These are phyloP conservation scores for Diphyllodes magnificus DNA, from an alignment of 2,113 vertebrate species.

Conservation along the genomic window DNA sequence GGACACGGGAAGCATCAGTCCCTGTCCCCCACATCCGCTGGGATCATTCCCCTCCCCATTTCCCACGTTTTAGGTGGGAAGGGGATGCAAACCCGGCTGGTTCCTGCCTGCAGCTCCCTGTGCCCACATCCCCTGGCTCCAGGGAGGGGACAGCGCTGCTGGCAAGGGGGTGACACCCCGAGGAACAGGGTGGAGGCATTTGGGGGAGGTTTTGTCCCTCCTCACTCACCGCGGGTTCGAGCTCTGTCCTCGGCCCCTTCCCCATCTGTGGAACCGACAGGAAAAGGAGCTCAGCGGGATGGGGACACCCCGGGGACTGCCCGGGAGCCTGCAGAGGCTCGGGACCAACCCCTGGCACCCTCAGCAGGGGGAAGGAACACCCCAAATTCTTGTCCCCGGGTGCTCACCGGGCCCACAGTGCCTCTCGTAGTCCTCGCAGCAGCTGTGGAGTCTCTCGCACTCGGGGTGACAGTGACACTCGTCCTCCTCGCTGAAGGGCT, in stretches of 20 bases:
- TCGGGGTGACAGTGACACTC: constrained; percentile 77
- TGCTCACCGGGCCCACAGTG: constrained; percentile 70
- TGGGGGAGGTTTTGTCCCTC: background rate
- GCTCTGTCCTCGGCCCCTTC: background rate
- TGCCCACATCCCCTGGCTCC: accelerated
- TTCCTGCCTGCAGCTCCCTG: no score
- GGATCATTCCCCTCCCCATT: background rate
- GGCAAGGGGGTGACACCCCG: background rate
- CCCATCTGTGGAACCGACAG: background rate
- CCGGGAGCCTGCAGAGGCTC: background rate
- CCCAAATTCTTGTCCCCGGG: accelerated
- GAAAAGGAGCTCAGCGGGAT: background rate
- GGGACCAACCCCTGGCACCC: background rate
- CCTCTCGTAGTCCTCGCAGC: constrained; percentile 72
- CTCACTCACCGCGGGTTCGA: background rate
- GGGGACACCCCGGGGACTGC: background rate
- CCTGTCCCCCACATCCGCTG: background rate
- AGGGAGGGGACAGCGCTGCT: background rate
- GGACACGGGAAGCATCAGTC: background rate
- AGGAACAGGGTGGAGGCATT: accelerated
- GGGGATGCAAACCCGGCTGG: background rate
- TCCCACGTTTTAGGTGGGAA: background rate
- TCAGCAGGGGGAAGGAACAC: background rate
- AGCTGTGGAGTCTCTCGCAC: constrained; percentile 65
- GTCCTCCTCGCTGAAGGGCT: constrained; percentile 70